Percentiles rank a stretch among this genome's conserved stretches.
Conservation (phyloP, 2,797 vertebrate genomes). For the Coracias cyanogaster region DNA sequence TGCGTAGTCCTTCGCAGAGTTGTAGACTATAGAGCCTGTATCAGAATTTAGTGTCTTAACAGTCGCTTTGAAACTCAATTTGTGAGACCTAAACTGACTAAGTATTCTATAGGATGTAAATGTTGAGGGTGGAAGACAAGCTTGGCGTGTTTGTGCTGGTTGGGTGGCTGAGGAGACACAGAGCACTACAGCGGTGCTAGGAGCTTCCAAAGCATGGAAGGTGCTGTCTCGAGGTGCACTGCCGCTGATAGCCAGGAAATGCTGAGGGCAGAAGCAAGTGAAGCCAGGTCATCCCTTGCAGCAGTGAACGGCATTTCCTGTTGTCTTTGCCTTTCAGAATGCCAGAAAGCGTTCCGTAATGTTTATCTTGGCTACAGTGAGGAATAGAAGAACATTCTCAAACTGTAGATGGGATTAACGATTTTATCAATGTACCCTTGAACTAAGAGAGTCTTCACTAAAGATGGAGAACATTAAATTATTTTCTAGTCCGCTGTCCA, state of each 20-base stretch:
- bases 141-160: neutral
- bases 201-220: neutral
- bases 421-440: neutral
- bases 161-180: neutral
- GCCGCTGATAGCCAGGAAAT: neutral
- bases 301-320: neutral
- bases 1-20: neutral
- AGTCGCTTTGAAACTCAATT: neutral
- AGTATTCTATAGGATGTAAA: neutral
- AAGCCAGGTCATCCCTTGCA: neutral
- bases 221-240: neutral
- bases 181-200: neutral
- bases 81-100: neutral
- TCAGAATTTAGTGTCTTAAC: neutral
- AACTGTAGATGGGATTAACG: neutral
- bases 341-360: neutral
- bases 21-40: neutral
- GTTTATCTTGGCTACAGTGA: neutral
- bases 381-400: neutral
- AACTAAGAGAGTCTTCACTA: neutral
- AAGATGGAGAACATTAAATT: neutral
- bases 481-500: fast-evolving
- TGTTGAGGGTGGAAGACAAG: neutral
- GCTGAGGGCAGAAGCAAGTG: neutral
- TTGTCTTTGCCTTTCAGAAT: neutral